Evolutionary conservation across 2,797 vertebrate genomes (phyloP).

Genomic region (Coranthus polyacanthus): DNA sequence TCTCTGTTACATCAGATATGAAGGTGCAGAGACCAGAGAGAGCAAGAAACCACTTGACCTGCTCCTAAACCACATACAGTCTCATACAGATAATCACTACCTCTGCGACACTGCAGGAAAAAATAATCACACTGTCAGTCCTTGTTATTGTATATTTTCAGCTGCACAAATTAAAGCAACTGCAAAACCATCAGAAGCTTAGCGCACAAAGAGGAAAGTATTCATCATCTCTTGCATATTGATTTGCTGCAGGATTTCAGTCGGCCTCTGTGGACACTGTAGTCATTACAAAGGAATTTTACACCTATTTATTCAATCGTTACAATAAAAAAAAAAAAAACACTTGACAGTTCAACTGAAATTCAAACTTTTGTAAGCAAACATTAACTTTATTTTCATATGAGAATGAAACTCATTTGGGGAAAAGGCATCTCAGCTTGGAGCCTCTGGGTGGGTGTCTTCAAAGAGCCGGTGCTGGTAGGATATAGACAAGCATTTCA

Average conservation of each 20-base stretch:
- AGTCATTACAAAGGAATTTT: not conserved
- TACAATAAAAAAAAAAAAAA: too few relatives aligned
- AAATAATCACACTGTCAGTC: not conserved
- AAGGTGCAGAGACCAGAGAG: slow-evolving; percentile 19
- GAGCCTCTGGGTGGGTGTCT: not conserved
- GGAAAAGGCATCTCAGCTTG: not conserved
- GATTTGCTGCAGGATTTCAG: not conserved
- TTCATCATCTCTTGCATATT: not conserved
- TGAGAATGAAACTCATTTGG: not conserved
- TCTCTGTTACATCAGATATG: slow-evolving; percentile 26
- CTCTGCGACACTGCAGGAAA: too few relatives aligned
- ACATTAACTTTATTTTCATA: not conserved
- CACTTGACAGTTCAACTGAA: not conserved
- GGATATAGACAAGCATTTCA: not conserved
- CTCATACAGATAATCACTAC: not conserved
- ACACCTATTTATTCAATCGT: too few relatives aligned
- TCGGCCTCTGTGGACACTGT: not conserved
- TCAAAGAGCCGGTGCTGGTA: not conserved
- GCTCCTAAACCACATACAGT: slow-evolving; percentile 12
- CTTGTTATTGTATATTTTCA: not conserved
- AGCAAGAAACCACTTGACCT: slow-evolving; percentile 20
- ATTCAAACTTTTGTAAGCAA: not conserved
- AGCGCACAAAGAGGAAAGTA: slow-evolving; percentile 4
- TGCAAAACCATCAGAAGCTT: not conserved
- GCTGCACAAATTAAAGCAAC: not conserved